A percentile compares a stretch with the other conserved stretches of the same genome.
phyloP scores from a whole-genome alignment of 2,888 invertebrate genomes.

The Incurvaria masculella region DNA sequence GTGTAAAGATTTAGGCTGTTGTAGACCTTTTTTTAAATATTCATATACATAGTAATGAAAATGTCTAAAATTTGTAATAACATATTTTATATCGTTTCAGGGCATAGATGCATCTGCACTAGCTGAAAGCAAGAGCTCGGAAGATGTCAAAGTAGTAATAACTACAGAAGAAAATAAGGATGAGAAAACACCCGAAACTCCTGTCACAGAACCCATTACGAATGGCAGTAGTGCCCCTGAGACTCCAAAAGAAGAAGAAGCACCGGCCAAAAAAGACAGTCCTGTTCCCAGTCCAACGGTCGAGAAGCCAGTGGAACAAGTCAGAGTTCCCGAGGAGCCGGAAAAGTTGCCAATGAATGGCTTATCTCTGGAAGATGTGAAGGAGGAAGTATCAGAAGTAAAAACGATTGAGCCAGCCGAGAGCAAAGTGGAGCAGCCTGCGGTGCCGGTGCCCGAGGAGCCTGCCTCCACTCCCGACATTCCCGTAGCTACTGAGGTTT shows the following conservation, averaged over 20 bases:
- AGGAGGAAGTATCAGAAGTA: constrained; percentile 25
- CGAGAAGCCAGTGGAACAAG: constrained; percentile 23
- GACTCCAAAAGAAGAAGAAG: constrained; percentile 31
- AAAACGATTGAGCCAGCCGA: constrained; percentile 24
- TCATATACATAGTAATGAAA: too few relatives aligned
- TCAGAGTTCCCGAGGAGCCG: constrained; percentile 27
- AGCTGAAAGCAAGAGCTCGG: constrained; percentile 28
- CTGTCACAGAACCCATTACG: constrained; percentile 47
- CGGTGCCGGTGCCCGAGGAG: constrained; percentile 23
- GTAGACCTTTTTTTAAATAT: too few relatives aligned
- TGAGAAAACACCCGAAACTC: constrained; percentile 47
- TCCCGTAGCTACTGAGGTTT: constrained; percentile 51
- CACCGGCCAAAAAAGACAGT: constrained; percentile 18
- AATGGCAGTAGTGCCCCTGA: constrained; percentile 47
- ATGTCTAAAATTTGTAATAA: too few relatives aligned
- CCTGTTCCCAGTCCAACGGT: constrained; percentile 21
- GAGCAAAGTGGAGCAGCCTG: constrained; percentile 33
- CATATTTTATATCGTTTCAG: constrained; percentile 25
- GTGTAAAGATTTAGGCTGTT: background rate
- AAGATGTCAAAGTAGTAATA: constrained; percentile 25
- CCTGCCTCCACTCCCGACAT: constrained; percentile 41
- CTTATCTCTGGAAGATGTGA: constrained; percentile 37
- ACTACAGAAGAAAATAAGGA: constrained; percentile 32
- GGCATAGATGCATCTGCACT: constrained; percentile 36
- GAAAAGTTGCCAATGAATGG: constrained; percentile 44